Conservation (phyloP, 35 echinoderm and acorn worm species). For the Eucidaris tribuloides region DNA sequence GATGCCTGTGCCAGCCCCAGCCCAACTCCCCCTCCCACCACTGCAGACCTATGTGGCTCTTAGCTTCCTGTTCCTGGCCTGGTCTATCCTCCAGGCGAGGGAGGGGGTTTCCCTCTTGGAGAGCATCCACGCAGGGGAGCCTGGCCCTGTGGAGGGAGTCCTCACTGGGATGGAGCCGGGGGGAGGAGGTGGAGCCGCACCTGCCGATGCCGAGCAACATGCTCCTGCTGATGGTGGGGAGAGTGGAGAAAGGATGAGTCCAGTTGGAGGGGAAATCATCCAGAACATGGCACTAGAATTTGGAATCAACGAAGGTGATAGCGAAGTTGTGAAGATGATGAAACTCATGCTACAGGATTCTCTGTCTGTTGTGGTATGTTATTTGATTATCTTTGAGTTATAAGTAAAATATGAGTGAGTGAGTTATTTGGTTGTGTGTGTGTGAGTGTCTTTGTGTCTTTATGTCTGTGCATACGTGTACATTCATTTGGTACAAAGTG, state of each 20-base stretch:
- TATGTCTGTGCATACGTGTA: neutral
- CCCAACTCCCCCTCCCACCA: conserved; percentile 58
- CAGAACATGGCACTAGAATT: conserved; percentile 9
- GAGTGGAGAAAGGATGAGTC: neutral
- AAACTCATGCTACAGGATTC: conserved; percentile 76
- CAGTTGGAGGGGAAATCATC: neutral
- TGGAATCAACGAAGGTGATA: conserved; percentile 60
- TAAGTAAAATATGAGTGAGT: neutral
- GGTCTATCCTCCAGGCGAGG: conserved; percentile 76
- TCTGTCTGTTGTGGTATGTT: conserved; percentile 81
- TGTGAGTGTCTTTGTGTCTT: neutral
- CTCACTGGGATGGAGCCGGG: neutral
- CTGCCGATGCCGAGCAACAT: neutral
- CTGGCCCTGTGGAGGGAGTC: neutral
- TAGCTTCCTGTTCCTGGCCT: conserved; percentile 60
- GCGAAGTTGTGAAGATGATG: conserved; percentile 48
- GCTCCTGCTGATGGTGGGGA: neutral
- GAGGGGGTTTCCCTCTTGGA: conserved; percentile 41
- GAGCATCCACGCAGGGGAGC: conserved; percentile 15
- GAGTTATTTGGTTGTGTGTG: neutral
- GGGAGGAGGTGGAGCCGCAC: neutral
- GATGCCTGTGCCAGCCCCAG: neutral
- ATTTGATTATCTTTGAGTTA: neutral
- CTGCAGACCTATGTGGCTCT: conserved; percentile 70
- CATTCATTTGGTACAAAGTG: neutral